Base-by-base conservation (phyloP, 2,888 invertebrate genomes). In the Agriopis marginaria region DNA sequence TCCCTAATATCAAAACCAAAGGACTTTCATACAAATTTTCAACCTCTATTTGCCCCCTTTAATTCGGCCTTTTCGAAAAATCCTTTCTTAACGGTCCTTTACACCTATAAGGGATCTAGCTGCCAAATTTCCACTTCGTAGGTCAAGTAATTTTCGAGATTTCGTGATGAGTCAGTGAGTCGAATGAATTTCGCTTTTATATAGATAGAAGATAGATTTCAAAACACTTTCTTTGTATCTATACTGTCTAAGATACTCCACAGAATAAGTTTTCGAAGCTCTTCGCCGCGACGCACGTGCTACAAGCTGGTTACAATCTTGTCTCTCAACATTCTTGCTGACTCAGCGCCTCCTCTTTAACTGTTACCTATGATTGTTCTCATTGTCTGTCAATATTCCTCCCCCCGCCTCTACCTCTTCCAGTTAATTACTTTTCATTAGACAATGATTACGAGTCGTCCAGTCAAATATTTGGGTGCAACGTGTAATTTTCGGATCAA, bases 391-490 rank as follows among this genome's bases (percentile, higher is more conserved):
- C 91, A 90, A 89, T 88, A 87, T 63, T 61, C 70, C 68, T 69
- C 76, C 67, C 66, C 69, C 58, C 68, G 47, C 70, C 58, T 70
- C 72, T 71, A 71, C 66, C 54, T 69, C 68, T 76, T 72, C 77
- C 86, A 86, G 90, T 92, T 94, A 93, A 94, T 94, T 93, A 93
- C 90, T 92, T 94, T 93, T 92, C 91, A 93, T 94, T 93, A 94
- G 89, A 93, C 70, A 60, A 75, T 74, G 72, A 75, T 71, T 73
- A 67, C 70, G 54, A 71, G 62, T 59, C 66, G 56, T 63, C 66
- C 72, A 66, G 51, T 73, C 67, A 76, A 78, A 79, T 78, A 72
- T 78, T 79, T 77, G 66, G 73, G 70, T 68, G 70, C 68, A 75
- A 76, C 73, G 68, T 77, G 75, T 73, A 76, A 74, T 76, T 74